phyloP scores from a whole-genome alignment of 2,797 vertebrate species.

The Selene dorsalis region DNA sequence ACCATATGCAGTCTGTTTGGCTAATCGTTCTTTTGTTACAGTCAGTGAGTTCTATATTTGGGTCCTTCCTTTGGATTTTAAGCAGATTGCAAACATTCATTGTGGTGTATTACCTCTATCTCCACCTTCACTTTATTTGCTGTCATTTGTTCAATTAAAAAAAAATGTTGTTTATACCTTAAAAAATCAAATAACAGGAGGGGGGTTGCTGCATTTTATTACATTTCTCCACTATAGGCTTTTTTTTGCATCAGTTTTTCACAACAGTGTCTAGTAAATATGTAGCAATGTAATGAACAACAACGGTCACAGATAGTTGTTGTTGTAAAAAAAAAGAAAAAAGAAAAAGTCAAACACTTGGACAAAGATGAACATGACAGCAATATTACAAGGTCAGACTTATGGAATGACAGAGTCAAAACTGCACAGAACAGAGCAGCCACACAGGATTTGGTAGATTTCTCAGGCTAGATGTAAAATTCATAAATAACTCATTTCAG shows the following conservation, averaged over 20 bases:
- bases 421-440: slow-evolving; percentile 27
- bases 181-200: not conserved
- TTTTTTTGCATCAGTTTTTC: slow-evolving; percentile 73
- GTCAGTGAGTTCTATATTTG: not conserved
- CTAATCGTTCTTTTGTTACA: not conserved
- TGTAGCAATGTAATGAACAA: slow-evolving; percentile 57
- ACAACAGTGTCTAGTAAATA: slow-evolving; percentile 73
- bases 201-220: slow-evolving; percentile 64
- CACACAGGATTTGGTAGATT: slow-evolving; percentile 54
- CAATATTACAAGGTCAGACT: slow-evolving; percentile 48
- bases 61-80: not conserved
- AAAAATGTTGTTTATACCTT: not conserved
- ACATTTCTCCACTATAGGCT: slow-evolving; percentile 71
- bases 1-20: not conserved
- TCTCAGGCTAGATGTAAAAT: slow-evolving; percentile 45
- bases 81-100: not conserved
- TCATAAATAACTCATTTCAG: slow-evolving; percentile 38
- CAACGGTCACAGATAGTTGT: slow-evolving; percentile 41
- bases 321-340: not conserved
- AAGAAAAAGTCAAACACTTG: slow-evolving; percentile 54
- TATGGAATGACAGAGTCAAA: slow-evolving; percentile 32
- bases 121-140: not conserved
- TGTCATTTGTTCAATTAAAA: not conserved
- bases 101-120: not conserved
- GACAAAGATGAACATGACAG: slow-evolving; percentile 56